Evolutionary conservation across 2,113 vertebrate species (phyloP), one percentile per base, ranked within the genome.

Genomic region (Syngnathus scovelli): DNA sequence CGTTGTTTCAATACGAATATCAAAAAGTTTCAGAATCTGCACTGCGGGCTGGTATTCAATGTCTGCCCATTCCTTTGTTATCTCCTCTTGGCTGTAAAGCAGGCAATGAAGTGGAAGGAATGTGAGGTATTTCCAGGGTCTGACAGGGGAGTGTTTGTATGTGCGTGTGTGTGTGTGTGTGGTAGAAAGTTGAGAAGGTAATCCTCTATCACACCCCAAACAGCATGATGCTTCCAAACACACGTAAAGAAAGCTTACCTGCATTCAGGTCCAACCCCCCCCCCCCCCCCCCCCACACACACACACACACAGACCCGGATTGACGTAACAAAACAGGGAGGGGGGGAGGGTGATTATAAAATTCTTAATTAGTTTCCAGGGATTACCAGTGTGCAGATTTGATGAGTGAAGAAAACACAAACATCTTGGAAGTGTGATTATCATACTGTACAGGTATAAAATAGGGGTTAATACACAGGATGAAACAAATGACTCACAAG

Each of bases 331-430:
- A 77, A 82, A 86, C 77, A 73, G 83, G 74, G 37, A 33, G 44
- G 5, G 83, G 74, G 33, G 15, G 15, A 4, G 69, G 69, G 83
- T 88, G 82, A 89, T 87, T 88, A 87, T 88, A 85, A 81, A 87
- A 90, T 85, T 87, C 85, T 85, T 90, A 91, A 91, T 91, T 90
- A 91, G 87, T 88, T 89, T 89, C 80, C 77, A 76, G 83, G 89
- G 88, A 90, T 91, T 91, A 91, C 84, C 89, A 83, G 81, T 86
- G 78, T 86, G 82, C 76, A 86, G 87, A 89, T 88, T 89, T 84
- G 69, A 83, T 78, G 75, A 83, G 84, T 78, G 82, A 85, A 82
- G 83, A 78, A 86, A 81, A 86, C 80, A 82, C 72, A 75, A 87
- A 85, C 85, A 83, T 85, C 84, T 85, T 87, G 85, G 82, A 81